Percentiles rank a stretch among this genome's conserved stretches.
Evolutionary conservation across 2,888 invertebrate genomes (phyloP).

Genomic region (Pseudococcus jackbeardsleyi): DNA sequence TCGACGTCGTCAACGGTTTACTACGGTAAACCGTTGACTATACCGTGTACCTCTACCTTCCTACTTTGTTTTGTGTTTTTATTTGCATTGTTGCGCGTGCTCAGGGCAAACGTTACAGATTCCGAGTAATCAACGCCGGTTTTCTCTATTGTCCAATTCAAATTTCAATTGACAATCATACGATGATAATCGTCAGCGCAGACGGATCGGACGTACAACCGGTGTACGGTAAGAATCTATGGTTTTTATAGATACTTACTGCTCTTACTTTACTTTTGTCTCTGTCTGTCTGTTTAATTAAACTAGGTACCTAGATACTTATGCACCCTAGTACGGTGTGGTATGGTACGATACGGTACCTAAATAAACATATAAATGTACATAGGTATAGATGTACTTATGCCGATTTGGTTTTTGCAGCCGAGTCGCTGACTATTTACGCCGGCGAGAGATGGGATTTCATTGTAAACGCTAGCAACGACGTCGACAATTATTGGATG

Average conservation of each 20-base stretch:
- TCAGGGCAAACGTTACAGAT: conserved; percentile 82
- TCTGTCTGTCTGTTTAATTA: too few species aligned
- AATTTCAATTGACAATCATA: conserved; percentile 86
- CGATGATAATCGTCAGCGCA: conserved; percentile 80
- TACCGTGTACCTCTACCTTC: too few species aligned
- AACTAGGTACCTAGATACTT: too few species aligned
- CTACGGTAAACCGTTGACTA: too few species aligned
- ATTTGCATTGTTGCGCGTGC: too few species aligned
- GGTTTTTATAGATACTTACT: too few species aligned
- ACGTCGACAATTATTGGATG: conserved; percentile 84
- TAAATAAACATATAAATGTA: too few species aligned
- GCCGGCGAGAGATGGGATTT: conserved; percentile 93
- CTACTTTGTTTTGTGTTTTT: too few species aligned
- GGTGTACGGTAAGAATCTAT: conserved; percentile 78
- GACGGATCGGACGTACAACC: conserved; percentile 86
- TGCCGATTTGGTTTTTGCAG: conserved; percentile 69
- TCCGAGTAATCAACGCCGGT: conserved; percentile 87
- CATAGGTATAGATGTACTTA: too few species aligned
- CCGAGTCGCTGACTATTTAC: conserved; percentile 80
- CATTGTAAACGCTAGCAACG: conserved; percentile 80
- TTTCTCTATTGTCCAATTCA: conserved; percentile 90
- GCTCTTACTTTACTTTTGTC: too few species aligned
- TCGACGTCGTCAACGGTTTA: too few species aligned
- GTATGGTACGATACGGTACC: too few species aligned
- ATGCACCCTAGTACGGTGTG: conserved; percentile 80